phyloP scores from a whole-genome alignment of 2,888 invertebrate species.

The Brachylomia viminalis region DNA sequence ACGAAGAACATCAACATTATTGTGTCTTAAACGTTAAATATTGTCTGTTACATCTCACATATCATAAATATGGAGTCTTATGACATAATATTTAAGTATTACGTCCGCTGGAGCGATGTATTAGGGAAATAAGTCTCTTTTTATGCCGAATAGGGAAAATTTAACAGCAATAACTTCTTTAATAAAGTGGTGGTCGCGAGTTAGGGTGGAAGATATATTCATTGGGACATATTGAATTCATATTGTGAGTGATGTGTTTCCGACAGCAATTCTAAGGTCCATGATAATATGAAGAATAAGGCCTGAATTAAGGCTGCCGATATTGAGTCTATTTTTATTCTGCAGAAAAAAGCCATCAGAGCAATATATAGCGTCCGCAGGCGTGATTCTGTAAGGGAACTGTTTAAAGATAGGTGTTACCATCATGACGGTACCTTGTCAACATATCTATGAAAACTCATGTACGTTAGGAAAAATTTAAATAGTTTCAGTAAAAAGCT shows the following conservation, averaged over 20 bases:
- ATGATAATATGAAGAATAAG: neutral
- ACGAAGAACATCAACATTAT: constrained; percentile 56
- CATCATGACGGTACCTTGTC: too few relatives aligned
- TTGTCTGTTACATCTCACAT: constrained; percentile 70
- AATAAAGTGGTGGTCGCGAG: constrained; percentile 65
- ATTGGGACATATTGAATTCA: constrained; percentile 65
- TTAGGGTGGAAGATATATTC: constrained; percentile 67
- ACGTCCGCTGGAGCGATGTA: constrained; percentile 76
- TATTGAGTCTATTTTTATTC: too few relatives aligned
- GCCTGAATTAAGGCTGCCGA: too few relatives aligned
- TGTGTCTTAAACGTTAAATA: constrained; percentile 64
- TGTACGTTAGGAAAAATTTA: too few relatives aligned
- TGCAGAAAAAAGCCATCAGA: too few relatives aligned
- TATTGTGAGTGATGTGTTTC: constrained; percentile 38
- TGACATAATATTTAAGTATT: constrained; percentile 74
- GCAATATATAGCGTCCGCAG: too few relatives aligned
- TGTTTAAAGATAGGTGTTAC: too few relatives aligned
- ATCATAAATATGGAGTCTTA: constrained; percentile 79
- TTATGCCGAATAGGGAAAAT: constrained; percentile 79
- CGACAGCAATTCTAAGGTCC: neutral
- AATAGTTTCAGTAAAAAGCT: too few relatives aligned
- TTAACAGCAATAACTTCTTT: constrained; percentile 76
- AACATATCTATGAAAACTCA: too few relatives aligned
- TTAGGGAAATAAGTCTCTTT: constrained; percentile 83
- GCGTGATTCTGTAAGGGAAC: too few relatives aligned